Conservation (phyloP, 2,797 vertebrate genomes). For the Alosa sapidissima region DNA sequence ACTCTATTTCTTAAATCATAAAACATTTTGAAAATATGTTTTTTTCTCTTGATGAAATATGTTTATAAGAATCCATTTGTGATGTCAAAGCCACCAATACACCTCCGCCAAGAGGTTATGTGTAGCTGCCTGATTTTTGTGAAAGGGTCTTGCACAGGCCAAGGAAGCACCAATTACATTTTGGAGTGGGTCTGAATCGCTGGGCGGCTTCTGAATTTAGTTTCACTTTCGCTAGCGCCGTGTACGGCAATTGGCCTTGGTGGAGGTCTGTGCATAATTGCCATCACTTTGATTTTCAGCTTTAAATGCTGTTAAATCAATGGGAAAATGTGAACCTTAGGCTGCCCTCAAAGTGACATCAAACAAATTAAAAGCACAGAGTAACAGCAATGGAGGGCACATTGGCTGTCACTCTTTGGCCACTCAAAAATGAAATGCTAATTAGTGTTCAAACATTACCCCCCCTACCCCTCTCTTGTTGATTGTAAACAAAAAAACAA, state of each 20-base stretch:
- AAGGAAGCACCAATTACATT: too few species aligned
- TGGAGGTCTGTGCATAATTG: neutral
- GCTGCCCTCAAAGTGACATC: neutral
- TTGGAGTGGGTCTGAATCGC: too few species aligned
- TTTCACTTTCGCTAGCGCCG: too few species aligned
- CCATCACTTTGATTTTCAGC: neutral
- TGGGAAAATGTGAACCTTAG: constrained; percentile 8
- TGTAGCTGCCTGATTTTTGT: too few species aligned
- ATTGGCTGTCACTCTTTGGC: neutral
- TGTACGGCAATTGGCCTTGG: too few species aligned
- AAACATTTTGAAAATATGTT: neutral
- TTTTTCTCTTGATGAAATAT: neutral
- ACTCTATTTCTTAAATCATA: neutral
- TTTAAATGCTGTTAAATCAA: constrained; percentile 16
- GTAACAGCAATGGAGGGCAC: neutral
- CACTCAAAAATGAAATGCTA: constrained; percentile 7
- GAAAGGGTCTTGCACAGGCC: too few species aligned
- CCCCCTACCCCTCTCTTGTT: neutral
- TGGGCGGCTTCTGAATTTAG: too few species aligned
- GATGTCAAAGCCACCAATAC: neutral
- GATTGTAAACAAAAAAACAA: constrained; percentile 18
- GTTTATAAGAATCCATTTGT: neutral
- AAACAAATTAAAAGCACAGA: neutral
- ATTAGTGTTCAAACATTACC: constrained; percentile 9
- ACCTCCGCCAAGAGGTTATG: too few species aligned